These are phyloP conservation scores for Camelus bactrianus DNA, from an alignment of 2,113 vertebrate species.

Conservation along the genomic window DNA sequence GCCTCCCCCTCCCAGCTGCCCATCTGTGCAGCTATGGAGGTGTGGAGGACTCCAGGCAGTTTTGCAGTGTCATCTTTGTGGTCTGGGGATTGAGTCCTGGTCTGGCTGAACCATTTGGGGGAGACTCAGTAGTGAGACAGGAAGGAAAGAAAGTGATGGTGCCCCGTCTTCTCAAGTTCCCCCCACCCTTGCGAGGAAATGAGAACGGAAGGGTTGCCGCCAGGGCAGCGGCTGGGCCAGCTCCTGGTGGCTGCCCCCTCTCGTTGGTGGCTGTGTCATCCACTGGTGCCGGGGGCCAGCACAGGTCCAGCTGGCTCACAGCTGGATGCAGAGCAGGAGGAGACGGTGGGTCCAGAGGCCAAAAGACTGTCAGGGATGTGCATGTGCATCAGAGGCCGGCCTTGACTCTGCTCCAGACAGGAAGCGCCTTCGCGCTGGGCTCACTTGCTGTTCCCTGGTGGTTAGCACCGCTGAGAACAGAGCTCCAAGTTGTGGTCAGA, in stretches of 20 bases:
- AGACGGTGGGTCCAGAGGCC: neutral
- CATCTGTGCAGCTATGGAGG: neutral
- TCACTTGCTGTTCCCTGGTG: neutral
- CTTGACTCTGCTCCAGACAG: neutral
- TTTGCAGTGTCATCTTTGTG: rapidly evolving
- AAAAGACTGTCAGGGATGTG: neutral
- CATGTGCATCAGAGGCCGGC: neutral
- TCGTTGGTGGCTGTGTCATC: neutral
- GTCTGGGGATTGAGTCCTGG: neutral
- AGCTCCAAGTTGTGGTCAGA: neutral
- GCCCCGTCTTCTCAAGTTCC: neutral
- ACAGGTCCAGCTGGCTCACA: neutral
- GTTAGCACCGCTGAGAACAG: neutral
- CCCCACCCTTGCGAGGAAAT: neutral
- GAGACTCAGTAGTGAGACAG: neutral
- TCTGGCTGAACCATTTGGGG: neutral
- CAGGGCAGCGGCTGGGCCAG: neutral
- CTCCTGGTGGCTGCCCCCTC: neutral
- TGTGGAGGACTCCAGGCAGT: neutral
- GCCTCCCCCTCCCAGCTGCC: neutral
- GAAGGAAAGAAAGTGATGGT: neutral
- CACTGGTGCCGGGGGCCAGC: neutral
- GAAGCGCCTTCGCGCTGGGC: neutral
- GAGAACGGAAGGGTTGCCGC: neutral
- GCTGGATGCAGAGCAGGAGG: neutral